Percentiles rank a stretch among this genome's conserved stretches.
Evolutionary conservation across 2,797 vertebrate species (phyloP).

Genomic region (Bothrops alternatus): DNA sequence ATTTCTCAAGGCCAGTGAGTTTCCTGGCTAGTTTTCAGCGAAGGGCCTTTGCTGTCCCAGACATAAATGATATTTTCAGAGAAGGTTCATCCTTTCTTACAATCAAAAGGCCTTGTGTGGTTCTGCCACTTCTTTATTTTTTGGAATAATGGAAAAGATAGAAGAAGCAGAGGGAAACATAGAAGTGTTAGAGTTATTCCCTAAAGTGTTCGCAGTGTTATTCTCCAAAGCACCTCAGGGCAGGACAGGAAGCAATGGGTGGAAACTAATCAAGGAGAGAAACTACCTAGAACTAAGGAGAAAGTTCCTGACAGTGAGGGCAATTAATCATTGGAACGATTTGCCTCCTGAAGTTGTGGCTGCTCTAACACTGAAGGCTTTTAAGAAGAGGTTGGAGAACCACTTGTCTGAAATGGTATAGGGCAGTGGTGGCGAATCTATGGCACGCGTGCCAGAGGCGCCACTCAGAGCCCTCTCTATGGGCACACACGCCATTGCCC

Average conservation of each 20-base stretch:
- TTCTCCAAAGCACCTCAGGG: neutral
- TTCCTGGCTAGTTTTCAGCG: neutral
- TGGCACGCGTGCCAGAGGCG: too few species aligned
- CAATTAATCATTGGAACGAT: neutral
- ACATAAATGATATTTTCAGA: neutral
- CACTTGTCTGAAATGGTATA: neutral
- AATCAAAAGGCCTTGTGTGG: neutral
- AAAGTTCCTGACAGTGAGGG: neutral
- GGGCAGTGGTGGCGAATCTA: too few species aligned
- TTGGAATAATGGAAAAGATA: neutral
- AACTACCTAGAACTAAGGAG: neutral
- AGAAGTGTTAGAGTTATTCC: neutral
- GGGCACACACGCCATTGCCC: too few species aligned
- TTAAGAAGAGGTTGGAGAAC: neutral
- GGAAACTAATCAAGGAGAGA: neutral
- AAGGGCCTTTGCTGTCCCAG: neutral
- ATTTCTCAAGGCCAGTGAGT: neutral
- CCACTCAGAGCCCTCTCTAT: too few species aligned
- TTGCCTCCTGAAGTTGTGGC: neutral
- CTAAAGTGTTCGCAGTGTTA: neutral
- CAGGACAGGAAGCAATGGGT: neutral
- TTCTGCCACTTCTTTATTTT: neutral
- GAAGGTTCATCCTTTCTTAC: neutral
- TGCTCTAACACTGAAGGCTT: neutral
- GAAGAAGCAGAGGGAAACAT: neutral